Evolutionary conservation across 2,888 invertebrate genomes (phyloP).

Genomic region (Hololepta plana): DNA sequence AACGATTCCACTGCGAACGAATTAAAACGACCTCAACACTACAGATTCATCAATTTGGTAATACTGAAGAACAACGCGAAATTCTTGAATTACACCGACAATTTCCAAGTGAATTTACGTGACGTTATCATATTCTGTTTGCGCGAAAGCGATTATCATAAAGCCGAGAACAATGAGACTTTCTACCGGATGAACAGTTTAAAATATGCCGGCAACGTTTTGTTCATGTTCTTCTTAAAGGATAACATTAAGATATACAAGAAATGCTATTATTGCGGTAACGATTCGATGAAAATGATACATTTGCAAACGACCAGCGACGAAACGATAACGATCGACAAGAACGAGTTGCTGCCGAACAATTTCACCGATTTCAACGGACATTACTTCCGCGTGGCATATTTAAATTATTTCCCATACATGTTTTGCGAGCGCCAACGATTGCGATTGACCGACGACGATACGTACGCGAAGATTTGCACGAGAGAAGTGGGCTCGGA

Average conservation of each 20-base stretch:
- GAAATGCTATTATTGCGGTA: conserved; percentile 11
- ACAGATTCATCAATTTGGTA: too few species aligned
- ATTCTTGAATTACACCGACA: too few species aligned
- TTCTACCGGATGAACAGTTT: conserved; percentile 9
- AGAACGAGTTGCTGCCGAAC: conserved; percentile 7
- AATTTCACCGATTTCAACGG: conserved; percentile 10
- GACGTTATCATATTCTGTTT: conserved; percentile 6
- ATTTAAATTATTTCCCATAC: conserved; percentile 11
- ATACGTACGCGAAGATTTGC: conserved; percentile 7
- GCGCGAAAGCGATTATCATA: background rate
- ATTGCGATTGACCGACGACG: too few species aligned
- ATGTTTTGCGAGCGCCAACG: conserved; percentile 9
- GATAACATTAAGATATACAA: conserved; percentile 6
- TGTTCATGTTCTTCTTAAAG: conserved; percentile 8
- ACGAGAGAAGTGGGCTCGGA: conserved; percentile 10
- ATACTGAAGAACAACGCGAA: too few species aligned
- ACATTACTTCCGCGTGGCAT: conserved; percentile 10
- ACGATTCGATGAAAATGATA: conserved; percentile 4
- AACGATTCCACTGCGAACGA: too few species aligned
- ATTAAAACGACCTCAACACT: too few species aligned
- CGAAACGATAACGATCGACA: conserved; percentile 1
- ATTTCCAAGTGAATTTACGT: conserved; percentile 7
- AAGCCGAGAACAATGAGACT: background rate
- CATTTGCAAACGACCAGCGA: conserved; percentile 6
- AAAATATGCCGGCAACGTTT: conserved; percentile 12